These are phyloP conservation scores for Onychostoma macrolepis DNA, from an alignment of 2,113 vertebrate genomes.

Conservation along the genomic window DNA sequence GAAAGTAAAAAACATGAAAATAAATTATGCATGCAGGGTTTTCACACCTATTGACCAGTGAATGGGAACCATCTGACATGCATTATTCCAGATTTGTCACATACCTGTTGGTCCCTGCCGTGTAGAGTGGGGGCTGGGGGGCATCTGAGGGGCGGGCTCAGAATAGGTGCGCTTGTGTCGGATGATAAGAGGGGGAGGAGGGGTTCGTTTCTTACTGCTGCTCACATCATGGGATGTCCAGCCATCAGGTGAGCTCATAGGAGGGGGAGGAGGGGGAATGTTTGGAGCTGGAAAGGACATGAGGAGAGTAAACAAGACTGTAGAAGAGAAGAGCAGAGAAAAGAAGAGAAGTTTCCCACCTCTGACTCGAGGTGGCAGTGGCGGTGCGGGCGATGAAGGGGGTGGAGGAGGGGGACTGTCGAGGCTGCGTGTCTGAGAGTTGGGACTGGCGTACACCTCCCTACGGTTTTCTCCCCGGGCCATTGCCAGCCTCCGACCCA, in stretches of 20 bases:
- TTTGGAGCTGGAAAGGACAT: conserved; percentile 62
- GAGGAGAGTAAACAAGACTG: conserved; percentile 7
- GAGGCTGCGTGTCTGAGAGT: conserved; percentile 46
- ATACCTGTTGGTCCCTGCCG: conserved; percentile 59
- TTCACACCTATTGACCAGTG: no score
- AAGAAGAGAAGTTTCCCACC: conserved; percentile 53
- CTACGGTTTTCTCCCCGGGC: conserved; percentile 38
- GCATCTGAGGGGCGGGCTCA: conserved; percentile 65
- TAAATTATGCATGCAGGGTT: no score
- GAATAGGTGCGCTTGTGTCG: conserved; percentile 73
- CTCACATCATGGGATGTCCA: conserved; percentile 51
- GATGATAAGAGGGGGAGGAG: conserved; percentile 61
- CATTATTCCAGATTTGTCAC: background rate
- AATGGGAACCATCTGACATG: background rate
- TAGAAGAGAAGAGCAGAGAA: background rate
- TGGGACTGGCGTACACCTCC: conserved; percentile 35
- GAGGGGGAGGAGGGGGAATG: conserved; percentile 61
- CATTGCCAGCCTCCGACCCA: conserved; percentile 54
- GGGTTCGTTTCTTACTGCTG: conserved; percentile 61
- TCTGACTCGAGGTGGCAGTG: conserved; percentile 67
- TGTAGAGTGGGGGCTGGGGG: conserved; percentile 59
- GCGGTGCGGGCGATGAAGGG: conserved; percentile 58
- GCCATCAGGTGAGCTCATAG: conserved; percentile 50
- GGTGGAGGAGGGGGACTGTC: conserved; percentile 54
- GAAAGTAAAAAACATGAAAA: background rate